Conservation (phyloP, 2,888 invertebrate species). For the Lissonota sp. region DNA sequence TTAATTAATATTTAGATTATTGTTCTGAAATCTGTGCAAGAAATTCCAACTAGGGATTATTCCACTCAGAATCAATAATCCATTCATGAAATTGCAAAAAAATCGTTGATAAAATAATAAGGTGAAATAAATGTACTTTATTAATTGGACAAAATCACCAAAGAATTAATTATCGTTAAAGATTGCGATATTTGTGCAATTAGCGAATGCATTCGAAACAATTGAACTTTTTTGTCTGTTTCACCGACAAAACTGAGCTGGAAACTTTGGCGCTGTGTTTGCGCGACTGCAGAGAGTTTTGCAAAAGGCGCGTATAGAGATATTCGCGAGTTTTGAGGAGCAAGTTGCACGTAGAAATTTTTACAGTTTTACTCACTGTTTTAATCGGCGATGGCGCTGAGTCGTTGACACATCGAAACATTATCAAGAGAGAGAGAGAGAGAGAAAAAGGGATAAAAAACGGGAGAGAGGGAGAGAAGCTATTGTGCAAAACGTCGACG, state of each 20-base stretch:
- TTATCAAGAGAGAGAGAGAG: slow-evolving; percentile 29
- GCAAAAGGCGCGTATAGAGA: not conserved
- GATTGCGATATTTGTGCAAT: too few relatives aligned
- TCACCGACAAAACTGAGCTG: not conserved
- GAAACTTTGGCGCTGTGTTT: slow-evolving; percentile 3
- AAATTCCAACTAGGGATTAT: too few relatives aligned
- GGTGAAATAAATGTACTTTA: too few relatives aligned
- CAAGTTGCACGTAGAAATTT: not conserved
- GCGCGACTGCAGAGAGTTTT: too few relatives aligned
- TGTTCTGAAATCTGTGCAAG: too few relatives aligned
- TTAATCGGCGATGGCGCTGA: slow-evolving; percentile 21
- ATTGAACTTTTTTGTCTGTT: slow-evolving; percentile 4
- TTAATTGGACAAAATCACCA: too few relatives aligned
- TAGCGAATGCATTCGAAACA: not conserved
- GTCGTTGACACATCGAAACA: slow-evolving; percentile 64
- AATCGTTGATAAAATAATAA: too few relatives aligned
- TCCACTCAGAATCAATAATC: too few relatives aligned
- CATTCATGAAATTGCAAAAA: too few relatives aligned
- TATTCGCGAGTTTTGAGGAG: not conserved
- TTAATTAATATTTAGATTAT: too few relatives aligned
- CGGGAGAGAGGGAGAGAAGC: slow-evolving; percentile 21
- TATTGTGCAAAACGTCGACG: slow-evolving; percentile 44
- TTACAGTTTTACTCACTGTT: not conserved
- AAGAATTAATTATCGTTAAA: too few relatives aligned
- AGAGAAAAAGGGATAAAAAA: not conserved